phyloP scores from a whole-genome alignment of 2,797 vertebrate species.

The Varecia variegata region DNA sequence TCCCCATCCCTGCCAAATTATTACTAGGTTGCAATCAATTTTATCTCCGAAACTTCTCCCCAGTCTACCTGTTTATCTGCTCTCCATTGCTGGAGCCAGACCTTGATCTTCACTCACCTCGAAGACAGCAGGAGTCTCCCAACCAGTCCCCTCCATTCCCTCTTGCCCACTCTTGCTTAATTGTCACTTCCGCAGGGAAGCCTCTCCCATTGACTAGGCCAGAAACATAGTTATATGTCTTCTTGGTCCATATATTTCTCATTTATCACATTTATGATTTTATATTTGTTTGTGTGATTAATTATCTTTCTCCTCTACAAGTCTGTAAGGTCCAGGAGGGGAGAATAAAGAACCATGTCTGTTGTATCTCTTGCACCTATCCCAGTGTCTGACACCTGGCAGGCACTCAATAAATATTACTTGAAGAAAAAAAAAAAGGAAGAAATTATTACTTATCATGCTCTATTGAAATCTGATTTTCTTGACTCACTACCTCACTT shows the following conservation, averaged over 20 bases:
- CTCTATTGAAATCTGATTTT: not conserved
- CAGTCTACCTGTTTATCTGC: not conserved
- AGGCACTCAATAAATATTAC: not conserved
- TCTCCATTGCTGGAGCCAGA: not conserved
- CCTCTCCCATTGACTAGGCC: not conserved
- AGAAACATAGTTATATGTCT: not conserved
- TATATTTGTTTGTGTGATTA: not conserved
- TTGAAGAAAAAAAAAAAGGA: not conserved
- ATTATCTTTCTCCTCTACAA: not conserved
- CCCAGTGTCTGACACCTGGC: not conserved
- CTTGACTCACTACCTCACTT: not conserved
- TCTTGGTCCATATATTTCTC: not conserved
- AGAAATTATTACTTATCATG: not conserved
- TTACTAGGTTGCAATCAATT: not conserved
- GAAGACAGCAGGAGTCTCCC: too few species aligned
- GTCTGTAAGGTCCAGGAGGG: not conserved
- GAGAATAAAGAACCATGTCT: not conserved
- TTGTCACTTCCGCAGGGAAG: not conserved
- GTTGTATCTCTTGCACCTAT: not conserved
- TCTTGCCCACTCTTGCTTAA: not conserved
- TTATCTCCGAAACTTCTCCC: not conserved
- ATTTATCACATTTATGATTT: constrained; percentile 7
- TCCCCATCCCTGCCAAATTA: not conserved
- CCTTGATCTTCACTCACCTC: too few species aligned
- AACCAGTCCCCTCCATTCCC: not conserved